Base-by-base conservation (phyloP, 2,797 vertebrate species). In the Heliangelus exortis region DNA sequence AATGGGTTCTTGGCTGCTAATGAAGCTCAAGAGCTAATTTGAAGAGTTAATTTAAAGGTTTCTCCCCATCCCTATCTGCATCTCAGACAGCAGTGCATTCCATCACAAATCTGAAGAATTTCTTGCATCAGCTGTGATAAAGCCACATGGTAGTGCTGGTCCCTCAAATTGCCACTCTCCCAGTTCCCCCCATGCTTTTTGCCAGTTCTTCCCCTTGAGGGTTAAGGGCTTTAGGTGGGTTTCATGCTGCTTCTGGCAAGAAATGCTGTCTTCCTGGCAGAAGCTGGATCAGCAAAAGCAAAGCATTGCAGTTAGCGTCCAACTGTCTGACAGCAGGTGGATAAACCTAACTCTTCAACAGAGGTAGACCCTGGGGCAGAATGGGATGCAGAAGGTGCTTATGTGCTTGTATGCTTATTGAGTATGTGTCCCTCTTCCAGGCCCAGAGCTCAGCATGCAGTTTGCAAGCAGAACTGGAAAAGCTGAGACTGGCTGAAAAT, bases 401-500 rank as follows among this genome's bases (percentile, higher is more conserved):
- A 0, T 16, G 41, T 13, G 33, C 34, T 25, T 4, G 1, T 26
- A 19, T 57, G n/a, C 17, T 76, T 22, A 85, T 5, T 4, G 57
- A 67, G 8, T 28, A 2, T 8, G 28, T 84, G 47, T 84, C 20
- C 26, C 39, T 50, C 36, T 77, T 75, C 17, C 80, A 99, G 99
- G 98, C 98, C 61, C 98, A 98, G 97, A 98, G 90, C 63, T 97
- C 97, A 1, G 97, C 98, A 0, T 80, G 97, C 76, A 98, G 97
- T 82, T 98, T 99, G 94, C 98, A 99, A 86, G 97, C 97, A 75
- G 98, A 99, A 95, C 95, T 99, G 95, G 98, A 99, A 94, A 98
- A 98, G 77, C 97, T 99, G 77, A 98, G 98, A 47, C 90, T 95
- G 63, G 88, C 97, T 59, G 96, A 97, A 50, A 97, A 98, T 3